Base-by-base conservation (phyloP, 2,113 vertebrate genomes). In the Lepus timidus region DNA sequence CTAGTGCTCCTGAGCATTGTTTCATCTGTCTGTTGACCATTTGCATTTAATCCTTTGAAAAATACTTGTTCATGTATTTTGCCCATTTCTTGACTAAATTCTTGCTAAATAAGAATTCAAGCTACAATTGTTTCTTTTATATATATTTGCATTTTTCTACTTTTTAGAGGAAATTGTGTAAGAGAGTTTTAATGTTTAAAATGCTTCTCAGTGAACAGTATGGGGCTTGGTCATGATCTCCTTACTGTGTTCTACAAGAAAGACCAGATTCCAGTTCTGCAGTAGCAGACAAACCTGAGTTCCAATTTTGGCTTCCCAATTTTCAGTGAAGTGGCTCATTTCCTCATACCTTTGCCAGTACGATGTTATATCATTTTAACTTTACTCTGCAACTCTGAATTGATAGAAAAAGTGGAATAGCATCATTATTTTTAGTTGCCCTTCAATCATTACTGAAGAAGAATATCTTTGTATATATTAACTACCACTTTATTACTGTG, bases 291-390 rank as follows among this genome's bases (percentile, higher is more conserved):
- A 78, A 92, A 68, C 36, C 33, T 44, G 73, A 49, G 51, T 68
- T 85, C 49, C 23, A 29, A 61, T 58, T 85, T 67, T 85, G 62
- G 16, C 20, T 67, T 67, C 49, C 65, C 6, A 58, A 9, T 14
- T 92, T 78, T 73, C 29, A 85, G 58, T 76, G 33, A 92, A n/a
- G 20, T 78, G 71, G 65, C 51, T 68, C 16, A 85, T 85, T 85
- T 61, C 31, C 70, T 84, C 51, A 85, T 39, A 78, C 3, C 23
- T 33, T 17, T 81, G 79, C 23, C 36, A 81, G 39, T 33, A 39
- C 23, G 36, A 3, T 81, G n/a, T 61, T 80, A 22, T 80, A 29
- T 62, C 58, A 27, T 81, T 78, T 78, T 16, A 62, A n/a, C 39
- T 81, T 81, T 39, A 81, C 33, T 81, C 78, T 80, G 55, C 23